These are phyloP conservation scores for Dasysyrphus albostriatus DNA, from an alignment of 2,888 invertebrate genomes.

Conservation along the genomic window DNA sequence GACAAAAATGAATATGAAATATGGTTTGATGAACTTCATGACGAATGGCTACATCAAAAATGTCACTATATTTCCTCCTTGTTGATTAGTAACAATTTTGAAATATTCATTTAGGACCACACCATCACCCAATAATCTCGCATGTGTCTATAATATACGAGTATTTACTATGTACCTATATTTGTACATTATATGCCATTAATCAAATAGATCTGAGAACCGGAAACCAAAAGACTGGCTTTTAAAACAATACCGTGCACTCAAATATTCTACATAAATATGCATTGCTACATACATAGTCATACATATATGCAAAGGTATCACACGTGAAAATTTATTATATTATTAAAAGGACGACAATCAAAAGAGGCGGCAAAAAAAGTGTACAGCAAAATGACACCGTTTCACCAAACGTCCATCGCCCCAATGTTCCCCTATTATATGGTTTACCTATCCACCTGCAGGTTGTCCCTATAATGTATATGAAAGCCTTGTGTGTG, in stretches of 20 bases:
- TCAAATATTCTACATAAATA: not conserved
- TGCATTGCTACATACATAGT: slow-evolving; percentile 16
- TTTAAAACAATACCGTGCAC: slow-evolving; percentile 19
- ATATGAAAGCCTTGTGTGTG: slow-evolving; percentile 4
- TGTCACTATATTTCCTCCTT: not conserved
- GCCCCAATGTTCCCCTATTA: slow-evolving; percentile 12
- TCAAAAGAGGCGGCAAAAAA: slow-evolving; percentile 39
- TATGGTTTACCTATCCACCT: slow-evolving; percentile 31
- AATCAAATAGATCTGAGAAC: slow-evolving; percentile 44
- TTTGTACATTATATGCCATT: slow-evolving; percentile 6
- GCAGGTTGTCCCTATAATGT: slow-evolving; percentile 11
- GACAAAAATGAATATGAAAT: not conserved
- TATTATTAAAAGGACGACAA: slow-evolving; percentile 70
- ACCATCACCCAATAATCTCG: not conserved
- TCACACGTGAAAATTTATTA: slow-evolving; percentile 58
- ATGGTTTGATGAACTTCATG: not conserved
- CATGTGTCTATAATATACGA: not conserved
- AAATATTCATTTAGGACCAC: slow-evolving; percentile 52
- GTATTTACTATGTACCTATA: not conserved
- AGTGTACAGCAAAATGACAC: slow-evolving; percentile 8
- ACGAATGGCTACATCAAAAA: not conserved
- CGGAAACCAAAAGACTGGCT: slow-evolving; percentile 37
- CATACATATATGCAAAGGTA: not conserved
- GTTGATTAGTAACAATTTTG: slow-evolving; percentile 39
- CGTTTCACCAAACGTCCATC: slow-evolving; percentile 12